Conservation (phyloP, 2,797 vertebrate genomes). For the Tokudaia tokunoshimensis region DNA sequence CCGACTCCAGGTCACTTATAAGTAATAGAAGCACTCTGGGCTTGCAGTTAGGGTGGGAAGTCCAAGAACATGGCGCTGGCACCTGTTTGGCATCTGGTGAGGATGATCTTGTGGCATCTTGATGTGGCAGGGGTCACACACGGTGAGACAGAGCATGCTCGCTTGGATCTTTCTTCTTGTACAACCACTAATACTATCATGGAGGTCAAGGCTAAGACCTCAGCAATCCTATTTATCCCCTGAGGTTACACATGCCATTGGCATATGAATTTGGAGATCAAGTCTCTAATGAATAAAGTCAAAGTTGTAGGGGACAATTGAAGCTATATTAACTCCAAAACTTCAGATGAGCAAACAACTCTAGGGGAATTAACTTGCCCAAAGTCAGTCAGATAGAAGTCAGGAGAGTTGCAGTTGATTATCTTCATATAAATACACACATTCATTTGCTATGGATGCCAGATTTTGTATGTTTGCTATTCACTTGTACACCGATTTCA, state of each 20-base stretch:
- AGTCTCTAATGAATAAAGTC: background rate
- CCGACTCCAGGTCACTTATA: background rate
- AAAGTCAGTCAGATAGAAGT: background rate
- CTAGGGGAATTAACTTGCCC: background rate
- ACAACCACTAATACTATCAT: background rate
- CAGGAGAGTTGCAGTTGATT: background rate
- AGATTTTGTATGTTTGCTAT: background rate
- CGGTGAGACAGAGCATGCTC: no score
- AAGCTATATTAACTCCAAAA: background rate
- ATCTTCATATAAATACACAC: background rate
- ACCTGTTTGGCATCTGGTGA: background rate
- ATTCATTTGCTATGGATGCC: background rate
- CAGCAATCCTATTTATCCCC: background rate
- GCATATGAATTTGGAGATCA: background rate
- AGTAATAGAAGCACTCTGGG: background rate
- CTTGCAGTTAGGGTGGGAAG: background rate
- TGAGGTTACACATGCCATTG: background rate
- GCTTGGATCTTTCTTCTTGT: background rate
- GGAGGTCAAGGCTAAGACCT: background rate
- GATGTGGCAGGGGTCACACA: no score
- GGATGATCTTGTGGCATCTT: background rate
- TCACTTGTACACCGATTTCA: background rate
- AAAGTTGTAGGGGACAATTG: background rate
- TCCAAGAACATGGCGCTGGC: background rate
- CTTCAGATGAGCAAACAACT: background rate